Evolutionary conservation across 2,888 invertebrate species (phyloP).

Genomic region (Euplexia lucipara): DNA sequence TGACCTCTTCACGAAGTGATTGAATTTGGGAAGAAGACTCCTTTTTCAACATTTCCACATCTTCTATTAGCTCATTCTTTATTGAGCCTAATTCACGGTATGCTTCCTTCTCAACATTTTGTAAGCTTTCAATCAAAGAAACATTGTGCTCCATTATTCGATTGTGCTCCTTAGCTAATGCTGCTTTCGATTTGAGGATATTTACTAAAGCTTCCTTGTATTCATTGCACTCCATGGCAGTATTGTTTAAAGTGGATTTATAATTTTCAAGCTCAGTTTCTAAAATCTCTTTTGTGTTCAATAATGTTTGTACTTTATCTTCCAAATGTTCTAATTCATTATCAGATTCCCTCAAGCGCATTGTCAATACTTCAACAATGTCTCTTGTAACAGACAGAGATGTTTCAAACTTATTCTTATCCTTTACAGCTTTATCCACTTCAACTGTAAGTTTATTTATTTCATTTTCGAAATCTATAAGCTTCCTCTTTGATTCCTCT

Average conservation of each 20-base stretch:
- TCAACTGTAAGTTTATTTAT: constrained; percentile 84
- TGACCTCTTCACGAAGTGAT: constrained; percentile 84
- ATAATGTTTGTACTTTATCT: constrained; percentile 79
- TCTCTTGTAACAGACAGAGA: constrained; percentile 91
- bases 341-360: constrained; percentile 91
- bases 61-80: constrained; percentile 86
- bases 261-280: constrained; percentile 81
- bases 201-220: constrained; percentile 88
- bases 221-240: constrained; percentile 84
- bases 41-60: constrained; percentile 85
- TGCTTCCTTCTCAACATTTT: constrained; percentile 87
- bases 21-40: constrained; percentile 86
- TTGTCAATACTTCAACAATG: constrained; percentile 91
- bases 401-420: constrained; percentile 91
- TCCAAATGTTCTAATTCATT: constrained; percentile 91
- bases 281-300: constrained; percentile 78
- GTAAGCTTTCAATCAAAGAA: constrained; percentile 85
- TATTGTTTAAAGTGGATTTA: constrained; percentile 81
- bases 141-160: constrained; percentile 89
- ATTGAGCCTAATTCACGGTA: constrained; percentile 87
- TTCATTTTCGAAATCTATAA: constrained; percentile 84
- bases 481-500: constrained; percentile 80
- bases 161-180: constrained; percentile 85
- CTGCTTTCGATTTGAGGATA: constrained; percentile 87
- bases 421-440: constrained; percentile 84